Evolutionary conservation across 2,797 vertebrate species (phyloP).

Genomic region (Hafferia zeledoni): DNA sequence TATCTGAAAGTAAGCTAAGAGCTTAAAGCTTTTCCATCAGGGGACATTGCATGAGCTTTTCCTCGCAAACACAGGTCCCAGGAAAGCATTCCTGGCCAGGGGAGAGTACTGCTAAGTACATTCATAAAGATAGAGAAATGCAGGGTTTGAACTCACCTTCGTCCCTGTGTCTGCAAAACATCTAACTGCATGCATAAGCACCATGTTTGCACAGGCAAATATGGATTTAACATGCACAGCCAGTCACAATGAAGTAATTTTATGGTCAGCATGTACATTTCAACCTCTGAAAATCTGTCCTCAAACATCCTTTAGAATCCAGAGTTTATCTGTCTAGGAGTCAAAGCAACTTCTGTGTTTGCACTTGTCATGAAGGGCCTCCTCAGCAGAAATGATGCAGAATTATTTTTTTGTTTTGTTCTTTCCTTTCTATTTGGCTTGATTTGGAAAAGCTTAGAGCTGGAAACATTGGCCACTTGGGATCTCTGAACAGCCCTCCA

Average conservation of each 20-base stretch:
- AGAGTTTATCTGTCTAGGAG: slow-evolving; percentile 29
- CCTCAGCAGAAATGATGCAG: background rate
- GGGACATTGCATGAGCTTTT: background rate
- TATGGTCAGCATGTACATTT: slow-evolving; percentile 35
- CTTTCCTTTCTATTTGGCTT: background rate
- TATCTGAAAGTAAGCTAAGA: background rate
- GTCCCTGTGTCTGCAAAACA: background rate
- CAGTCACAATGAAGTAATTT: slow-evolving; percentile 59
- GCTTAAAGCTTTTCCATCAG: slow-evolving; percentile 2
- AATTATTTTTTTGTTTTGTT: background rate
- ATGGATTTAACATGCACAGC: slow-evolving; percentile 51
- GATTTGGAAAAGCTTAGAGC: background rate
- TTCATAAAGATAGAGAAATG: background rate
- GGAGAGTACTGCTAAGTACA: background rate
- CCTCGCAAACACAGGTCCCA: background rate
- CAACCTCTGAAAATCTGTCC: slow-evolving; percentile 55
- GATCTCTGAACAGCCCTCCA: background rate
- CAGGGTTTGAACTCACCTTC: background rate
- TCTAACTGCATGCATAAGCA: slow-evolving; percentile 42
- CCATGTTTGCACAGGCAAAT: slow-evolving; percentile 51
- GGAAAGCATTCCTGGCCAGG: background rate
- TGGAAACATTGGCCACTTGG: background rate
- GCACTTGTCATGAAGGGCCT: background rate
- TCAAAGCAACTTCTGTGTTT: slow-evolving; percentile 38
- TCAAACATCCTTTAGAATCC: slow-evolving; percentile 56